Evolutionary conservation across 1,140 invertebrate species (phyloP), one percentile per base, ranked within the genome.

Genomic region (Drosophila paulistorum): DNA sequence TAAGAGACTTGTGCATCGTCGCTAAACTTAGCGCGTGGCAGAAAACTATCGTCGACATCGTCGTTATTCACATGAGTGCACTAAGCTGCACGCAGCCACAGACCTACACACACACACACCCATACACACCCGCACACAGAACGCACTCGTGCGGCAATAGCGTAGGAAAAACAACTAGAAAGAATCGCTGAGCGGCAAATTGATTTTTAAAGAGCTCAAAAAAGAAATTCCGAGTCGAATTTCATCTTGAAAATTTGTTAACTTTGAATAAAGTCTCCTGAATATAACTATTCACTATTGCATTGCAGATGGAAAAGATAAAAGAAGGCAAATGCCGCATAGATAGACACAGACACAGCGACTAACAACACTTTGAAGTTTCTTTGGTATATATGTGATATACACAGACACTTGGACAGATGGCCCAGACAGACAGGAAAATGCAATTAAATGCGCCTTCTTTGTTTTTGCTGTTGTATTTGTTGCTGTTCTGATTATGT

Each of bases 61-160:
- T 76, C 55, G 54, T 81, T 85, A 74, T 86, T 54, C 81, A 77
- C 81, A 73, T 83, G 81, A 73, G 73, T 84, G 81, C 81, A 69
- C 66, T 72, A 80, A 80, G 73, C 81, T 65, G 65, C 42, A 62
- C 60, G 63, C 64, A 17, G 10, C 10, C 30, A 64, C 61, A 64
- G 23, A 65, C 45, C 48, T 30, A 55, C 45, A 70, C 60, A 73
- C 61, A 20, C 37, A 37, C 20, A 67, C 60, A 63, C n/a, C 39
- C 63, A 39, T 7, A 67, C 20, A 23, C 39, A 64, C n/a, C 33
- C 39, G 55, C 65, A 48, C 62, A 65, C 30, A 65, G 30, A 42
- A 79, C 41, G 68, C 82, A 86, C 68, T 85, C 81, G 68, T 65
- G 81, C 71, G 66, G 65, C 54, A 85, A 81, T 68, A 51, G 55